Base-by-base conservation (phyloP, 2,113 vertebrate genomes). In the Paradoxurus hermaphroditus region DNA sequence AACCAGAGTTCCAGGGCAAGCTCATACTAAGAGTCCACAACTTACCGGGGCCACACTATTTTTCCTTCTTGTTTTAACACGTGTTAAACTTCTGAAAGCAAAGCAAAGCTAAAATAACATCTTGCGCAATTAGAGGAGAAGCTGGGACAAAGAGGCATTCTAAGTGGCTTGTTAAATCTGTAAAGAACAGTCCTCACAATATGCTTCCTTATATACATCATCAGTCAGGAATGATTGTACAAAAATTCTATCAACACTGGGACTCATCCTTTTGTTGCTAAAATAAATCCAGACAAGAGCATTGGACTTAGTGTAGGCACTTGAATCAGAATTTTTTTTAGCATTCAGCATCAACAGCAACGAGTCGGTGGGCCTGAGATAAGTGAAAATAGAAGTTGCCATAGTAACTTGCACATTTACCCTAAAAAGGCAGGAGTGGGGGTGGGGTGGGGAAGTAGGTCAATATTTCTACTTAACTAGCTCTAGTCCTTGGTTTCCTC, bases 381-480 rank as follows among this genome's bases (percentile, higher is more conserved):
- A 98, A 97, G 97, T 97, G 98, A 98, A 98, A 98, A 98, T 97
- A 96, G 96, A 98, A 98, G 99, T 98, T 99, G 98, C 98, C 98
- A 99, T 99, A 98, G 99, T 98, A 99, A 99, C 98, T 92, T 96
- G 6, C 97, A 97, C 98, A 98, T 97, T 98, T 98, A 98, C 82
- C 97, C 97, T 97, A 98, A 96, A 95, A 98, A 96, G 98, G 93
- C 91, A 87, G 95, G 39, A 97, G 34, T 90, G 56, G 65, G 79
- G 77, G 51, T 81, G n/a, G 86, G 53, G 84, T n/a, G 63, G 79
- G 97, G 98, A 99, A 99, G 97, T 98, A 98, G 99, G 99, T 98
- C 99, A 99, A 98, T 98, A 98, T 98, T 99, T 99, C 98, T 98
- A 98, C 98, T 98, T 98, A 98, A 98, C 98, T 98, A 98, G 98